Evolutionary conservation across 2,797 vertebrate genomes (phyloP).

Genomic region (Danio albolineatus): DNA sequence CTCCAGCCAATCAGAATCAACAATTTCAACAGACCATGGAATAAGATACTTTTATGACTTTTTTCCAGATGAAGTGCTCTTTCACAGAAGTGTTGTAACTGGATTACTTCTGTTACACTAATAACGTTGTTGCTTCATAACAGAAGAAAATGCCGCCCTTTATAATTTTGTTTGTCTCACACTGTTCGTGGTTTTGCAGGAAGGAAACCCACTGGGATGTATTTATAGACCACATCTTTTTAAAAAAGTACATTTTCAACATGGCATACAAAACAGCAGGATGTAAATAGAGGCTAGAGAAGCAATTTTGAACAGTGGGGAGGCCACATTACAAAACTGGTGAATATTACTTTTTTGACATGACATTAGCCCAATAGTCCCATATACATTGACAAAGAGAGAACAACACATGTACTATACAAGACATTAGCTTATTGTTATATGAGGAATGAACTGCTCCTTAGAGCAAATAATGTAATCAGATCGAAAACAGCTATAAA

Average conservation of each 20-base stretch:
- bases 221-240: background rate
- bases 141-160: background rate
- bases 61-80: background rate
- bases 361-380: background rate
- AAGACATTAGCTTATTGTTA: background rate
- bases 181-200: background rate
- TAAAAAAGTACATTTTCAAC: background rate
- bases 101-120: background rate
- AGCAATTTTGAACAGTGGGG: background rate
- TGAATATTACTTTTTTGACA: slow-evolving; percentile 7
- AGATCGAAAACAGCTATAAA: background rate
- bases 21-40: no score
- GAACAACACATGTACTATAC: background rate
- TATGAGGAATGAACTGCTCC: background rate
- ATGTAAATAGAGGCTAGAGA: background rate
- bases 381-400: background rate
- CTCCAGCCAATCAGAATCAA: no score
- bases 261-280: background rate
- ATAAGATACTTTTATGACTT: no score
- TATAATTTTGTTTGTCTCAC: background rate
- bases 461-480: background rate
- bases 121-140: background rate
- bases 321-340: background rate
- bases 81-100: background rate
- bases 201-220: background rate